Evolutionary conservation across 2,797 vertebrate genomes (phyloP).

Genomic region (Enteromius viviparus): DNA sequence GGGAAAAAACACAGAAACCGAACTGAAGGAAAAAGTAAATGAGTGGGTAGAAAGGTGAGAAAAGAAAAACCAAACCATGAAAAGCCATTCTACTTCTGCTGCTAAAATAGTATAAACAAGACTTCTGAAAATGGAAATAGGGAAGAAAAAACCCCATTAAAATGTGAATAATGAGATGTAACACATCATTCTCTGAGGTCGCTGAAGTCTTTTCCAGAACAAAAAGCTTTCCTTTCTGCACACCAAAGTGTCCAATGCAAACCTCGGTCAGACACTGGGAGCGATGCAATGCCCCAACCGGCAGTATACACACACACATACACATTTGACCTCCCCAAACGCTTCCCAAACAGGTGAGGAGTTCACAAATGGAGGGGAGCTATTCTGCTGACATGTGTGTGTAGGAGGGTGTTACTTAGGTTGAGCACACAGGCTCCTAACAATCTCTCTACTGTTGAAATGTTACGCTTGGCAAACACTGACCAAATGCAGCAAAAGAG

Average conservation of each 20-base stretch:
- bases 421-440: conserved; percentile 65
- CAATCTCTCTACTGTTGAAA: conserved; percentile 74
- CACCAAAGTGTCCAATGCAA: background rate
- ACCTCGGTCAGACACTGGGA: background rate
- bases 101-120: conserved; percentile 6
- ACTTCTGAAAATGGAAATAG: conserved; percentile 30
- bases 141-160: conserved; percentile 23
- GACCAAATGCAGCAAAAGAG: conserved; percentile 64
- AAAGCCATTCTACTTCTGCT: background rate
- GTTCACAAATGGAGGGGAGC: conserved; percentile 48
- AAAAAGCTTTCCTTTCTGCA: conserved; percentile 18
- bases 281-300: conserved; percentile 42
- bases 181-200: conserved; percentile 13
- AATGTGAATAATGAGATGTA: conserved; percentile 12
- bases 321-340: conserved; percentile 41
- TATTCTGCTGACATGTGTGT: conserved; percentile 50
- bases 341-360: conserved; percentile 64
- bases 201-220: conserved; percentile 14
- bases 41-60: conserved; percentile 23
- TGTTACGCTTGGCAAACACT: conserved; percentile 73
- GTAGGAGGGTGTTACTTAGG: conserved; percentile 23
- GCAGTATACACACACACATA: background rate
- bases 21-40: background rate
- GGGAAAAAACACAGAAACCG: background rate
- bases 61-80: conserved; percentile 33